Base-by-base conservation (phyloP, 2,888 invertebrate species). In the Habrosyne pyritoides region DNA sequence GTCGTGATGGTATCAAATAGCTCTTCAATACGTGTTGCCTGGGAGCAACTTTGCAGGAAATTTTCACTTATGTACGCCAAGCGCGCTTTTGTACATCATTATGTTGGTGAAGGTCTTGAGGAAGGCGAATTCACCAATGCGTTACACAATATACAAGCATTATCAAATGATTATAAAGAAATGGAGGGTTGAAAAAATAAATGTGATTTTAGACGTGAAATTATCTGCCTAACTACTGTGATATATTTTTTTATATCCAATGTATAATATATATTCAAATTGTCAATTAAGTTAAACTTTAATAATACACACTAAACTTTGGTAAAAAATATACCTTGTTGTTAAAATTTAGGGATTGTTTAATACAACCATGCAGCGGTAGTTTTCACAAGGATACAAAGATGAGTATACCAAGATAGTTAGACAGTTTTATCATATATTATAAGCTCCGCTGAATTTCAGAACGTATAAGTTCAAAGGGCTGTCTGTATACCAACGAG, bases 31-130 rank as follows among this genome's bases (percentile, higher is more conserved):
- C 94, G 95, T 53, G 94, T 94, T 24, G 95, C 97, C 4, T 98
- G 98, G 98, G 94, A 95, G 58, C 94, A 96, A 54, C 87, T 98
- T 18, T 94, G 95, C 71, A 94, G 94, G 71, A 98, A 98, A 83
- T 98, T 96, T 81, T 95, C 96, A 60, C 83, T 96, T 53, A 96
- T 98, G 95, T 97, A 95, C 74, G 93, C 94, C 56, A 97, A 97
- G 79, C 93, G 96, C 56, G 97, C 98, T 5, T 98, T 98, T 81
- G 95, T 98, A 12, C 98, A 98, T 86, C 98, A 98, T 93, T 98
- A 95, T 73, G 93, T 95, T 4, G 94, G 94, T 2, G 96, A 96
- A 88, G 96, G 96, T 1, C 89, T 96, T 83, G 96, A 96, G 81
- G 95, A 95, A 84, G 93, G 91, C 2, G 94, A 94, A 74, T 94